phyloP scores from a whole-genome alignment of 2,797 vertebrate genomes.

The Galago senegalensis region DNA sequence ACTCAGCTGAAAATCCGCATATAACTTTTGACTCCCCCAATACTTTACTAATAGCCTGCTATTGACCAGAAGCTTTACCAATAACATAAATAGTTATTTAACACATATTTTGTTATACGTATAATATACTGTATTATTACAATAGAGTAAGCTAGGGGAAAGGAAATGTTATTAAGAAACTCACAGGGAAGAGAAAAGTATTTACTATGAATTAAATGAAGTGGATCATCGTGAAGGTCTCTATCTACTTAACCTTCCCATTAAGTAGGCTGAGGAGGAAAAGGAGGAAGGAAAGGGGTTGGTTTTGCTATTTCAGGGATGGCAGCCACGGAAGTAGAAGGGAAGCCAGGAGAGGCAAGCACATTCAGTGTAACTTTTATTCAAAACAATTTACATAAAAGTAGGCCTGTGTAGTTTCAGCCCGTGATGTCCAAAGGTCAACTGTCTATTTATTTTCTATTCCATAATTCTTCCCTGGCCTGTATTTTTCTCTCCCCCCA shows the following conservation, averaged over 20 bases:
- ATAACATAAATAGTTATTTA: not conserved
- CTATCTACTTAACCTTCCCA: not conserved
- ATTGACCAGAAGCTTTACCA: not conserved
- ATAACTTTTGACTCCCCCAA: not conserved
- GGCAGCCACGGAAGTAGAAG: not conserved
- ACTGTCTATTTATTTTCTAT: conserved; percentile 3
- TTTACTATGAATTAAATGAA: not conserved
- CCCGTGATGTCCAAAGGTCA: not conserved
- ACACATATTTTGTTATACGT: not conserved
- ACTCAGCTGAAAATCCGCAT: not conserved
- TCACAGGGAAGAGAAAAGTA: not conserved
- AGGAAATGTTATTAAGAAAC: not conserved
- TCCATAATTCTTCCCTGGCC: not conserved
- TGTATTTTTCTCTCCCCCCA: not conserved
- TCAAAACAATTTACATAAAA: not conserved
- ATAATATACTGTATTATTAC: not conserved
- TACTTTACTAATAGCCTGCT: not conserved
- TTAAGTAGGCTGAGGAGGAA: not conserved
- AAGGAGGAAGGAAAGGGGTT: not conserved
- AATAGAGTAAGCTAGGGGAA: not conserved
- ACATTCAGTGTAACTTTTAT: not conserved
- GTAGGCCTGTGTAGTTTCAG: not conserved
- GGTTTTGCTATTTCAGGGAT: not conserved
- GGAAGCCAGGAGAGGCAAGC: not conserved
- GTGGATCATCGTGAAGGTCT: not conserved